These are phyloP conservation scores for Entosphenus tridentatus DNA, from an alignment of 2,113 vertebrate species.

Conservation along the genomic window DNA sequence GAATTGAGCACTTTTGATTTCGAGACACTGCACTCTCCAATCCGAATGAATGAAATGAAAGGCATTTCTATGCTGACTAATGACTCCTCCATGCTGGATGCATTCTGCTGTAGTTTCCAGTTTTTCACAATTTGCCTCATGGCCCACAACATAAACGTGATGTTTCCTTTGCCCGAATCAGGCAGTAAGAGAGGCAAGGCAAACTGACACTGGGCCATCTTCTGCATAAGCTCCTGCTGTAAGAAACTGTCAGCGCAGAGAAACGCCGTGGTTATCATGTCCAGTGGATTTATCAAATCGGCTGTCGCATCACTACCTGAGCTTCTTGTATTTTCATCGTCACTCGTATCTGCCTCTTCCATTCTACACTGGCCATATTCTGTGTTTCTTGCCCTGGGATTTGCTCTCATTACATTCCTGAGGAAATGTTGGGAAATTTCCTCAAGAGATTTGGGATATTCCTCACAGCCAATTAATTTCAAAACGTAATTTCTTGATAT, in stretches of 20 bases:
- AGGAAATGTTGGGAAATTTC: not conserved
- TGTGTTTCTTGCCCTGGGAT: slow-evolving; percentile 2
- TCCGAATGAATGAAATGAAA: slow-evolving; percentile 4
- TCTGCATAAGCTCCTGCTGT: slow-evolving; percentile 7
- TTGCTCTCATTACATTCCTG: slow-evolving; percentile 5
- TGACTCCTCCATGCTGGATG: slow-evolving; percentile 4
- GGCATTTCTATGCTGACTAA: not conserved
- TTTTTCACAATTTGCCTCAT: slow-evolving; percentile 7
- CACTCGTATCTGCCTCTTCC: no score
- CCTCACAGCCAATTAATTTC: no score
- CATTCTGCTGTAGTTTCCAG: slow-evolving; percentile 5
- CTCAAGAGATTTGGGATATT: no score
- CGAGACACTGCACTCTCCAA: not conserved
- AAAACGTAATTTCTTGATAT: no score
- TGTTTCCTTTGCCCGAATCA: not conserved
- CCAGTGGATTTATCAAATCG: not conserved
- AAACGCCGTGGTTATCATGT: slow-evolving; percentile 3
- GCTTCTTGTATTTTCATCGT: not conserved
- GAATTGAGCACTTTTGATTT: slow-evolving; percentile 7
- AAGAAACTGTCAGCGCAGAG: slow-evolving; percentile 4
- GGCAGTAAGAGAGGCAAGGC: slow-evolving; percentile 7
- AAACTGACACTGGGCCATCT: slow-evolving; percentile 8
- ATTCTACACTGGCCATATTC: not conserved
- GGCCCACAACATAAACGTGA: slow-evolving; percentile 6
- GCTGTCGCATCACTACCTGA: not conserved